Percentiles rank a stretch among this genome's conserved stretches.
Conservation (phyloP, 2,888 invertebrate species). For the Hymenopus coronatus region DNA sequence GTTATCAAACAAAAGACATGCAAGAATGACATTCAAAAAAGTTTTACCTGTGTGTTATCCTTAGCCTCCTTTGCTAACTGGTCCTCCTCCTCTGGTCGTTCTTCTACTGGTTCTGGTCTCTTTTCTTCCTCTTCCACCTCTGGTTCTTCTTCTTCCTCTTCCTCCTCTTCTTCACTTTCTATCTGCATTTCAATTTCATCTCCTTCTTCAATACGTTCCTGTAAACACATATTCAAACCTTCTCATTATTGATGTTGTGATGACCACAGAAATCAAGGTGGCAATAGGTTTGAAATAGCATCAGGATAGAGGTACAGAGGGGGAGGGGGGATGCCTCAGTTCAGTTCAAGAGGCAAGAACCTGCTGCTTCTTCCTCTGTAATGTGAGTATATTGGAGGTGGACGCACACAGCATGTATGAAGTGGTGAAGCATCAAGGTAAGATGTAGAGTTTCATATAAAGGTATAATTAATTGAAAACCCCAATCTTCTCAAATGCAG, state of each 20-base stretch:
- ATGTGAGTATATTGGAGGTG: no score
- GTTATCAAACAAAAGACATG: not conserved
- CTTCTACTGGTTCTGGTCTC: not conserved
- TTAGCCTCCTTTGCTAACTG: constrained; percentile 43
- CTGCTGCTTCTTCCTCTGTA: no score
- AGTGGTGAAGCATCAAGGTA: no score
- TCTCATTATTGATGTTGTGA: not conserved
- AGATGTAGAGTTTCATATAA: no score
- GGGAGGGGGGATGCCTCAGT: no score
- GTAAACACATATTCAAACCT: constrained; percentile 41
- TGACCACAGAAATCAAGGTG: not conserved
- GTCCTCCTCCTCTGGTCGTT: constrained; percentile 34
- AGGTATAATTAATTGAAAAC: no score
- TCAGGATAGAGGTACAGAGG: no score
- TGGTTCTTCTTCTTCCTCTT: constrained; percentile 44
- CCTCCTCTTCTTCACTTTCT: constrained; percentile 75
- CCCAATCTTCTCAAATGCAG: no score
- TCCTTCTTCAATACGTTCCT: constrained; percentile 73
- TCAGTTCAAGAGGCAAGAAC: no score
- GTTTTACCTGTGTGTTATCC: constrained; percentile 50
- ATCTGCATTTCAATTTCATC: constrained; percentile 89
- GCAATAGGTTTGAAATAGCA: not conserved
- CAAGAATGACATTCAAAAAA: not conserved
- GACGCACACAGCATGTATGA: no score
- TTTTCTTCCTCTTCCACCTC: constrained; percentile 43